Percentiles rank a stretch among this genome's conserved stretches.
phyloP scores from a whole-genome alignment of 2,797 vertebrate genomes.

The Tokudaia muenninki region DNA sequence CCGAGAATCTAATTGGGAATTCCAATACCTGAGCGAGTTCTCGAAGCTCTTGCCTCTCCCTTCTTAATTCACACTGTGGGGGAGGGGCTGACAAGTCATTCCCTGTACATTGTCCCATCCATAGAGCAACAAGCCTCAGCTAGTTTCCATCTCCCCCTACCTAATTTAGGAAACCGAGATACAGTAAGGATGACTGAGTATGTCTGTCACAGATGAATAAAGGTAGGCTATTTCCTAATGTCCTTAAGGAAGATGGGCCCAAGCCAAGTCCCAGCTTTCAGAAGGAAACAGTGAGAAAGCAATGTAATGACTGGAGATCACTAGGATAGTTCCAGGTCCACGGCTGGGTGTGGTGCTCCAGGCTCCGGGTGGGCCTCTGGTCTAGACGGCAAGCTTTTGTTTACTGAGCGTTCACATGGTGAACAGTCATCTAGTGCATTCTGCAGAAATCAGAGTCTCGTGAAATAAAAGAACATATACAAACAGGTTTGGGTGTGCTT shows the following conservation, averaged over 20 bases:
- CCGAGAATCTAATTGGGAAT: constrained; percentile 68
- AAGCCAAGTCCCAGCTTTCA: not conserved
- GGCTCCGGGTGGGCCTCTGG: not conserved
- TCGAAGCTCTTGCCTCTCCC: constrained; percentile 59
- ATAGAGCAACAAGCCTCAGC: not conserved
- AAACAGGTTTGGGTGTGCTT: not conserved
- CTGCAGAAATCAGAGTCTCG: not conserved
- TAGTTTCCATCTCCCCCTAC: not conserved
- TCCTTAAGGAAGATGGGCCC: not conserved
- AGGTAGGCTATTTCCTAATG: not conserved
- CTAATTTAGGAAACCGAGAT: constrained; percentile 36
- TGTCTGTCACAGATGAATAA: not conserved
- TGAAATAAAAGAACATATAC: not conserved
- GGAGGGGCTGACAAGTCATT: not conserved
- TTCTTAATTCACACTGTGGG: not conserved
- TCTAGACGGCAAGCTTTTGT: not conserved
- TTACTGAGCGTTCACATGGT: not conserved
- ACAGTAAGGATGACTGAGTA: not conserved
- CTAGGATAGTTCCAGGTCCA: not conserved
- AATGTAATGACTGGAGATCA: not conserved
- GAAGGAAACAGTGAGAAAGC: not conserved
- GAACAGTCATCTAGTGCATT: not conserved
- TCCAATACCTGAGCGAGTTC: constrained; percentile 69
- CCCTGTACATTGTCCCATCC: constrained; percentile 29
- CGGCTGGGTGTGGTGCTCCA: not conserved